Conservation (phyloP, 1,140 invertebrate species). For the Drosophila sucinea region DNA sequence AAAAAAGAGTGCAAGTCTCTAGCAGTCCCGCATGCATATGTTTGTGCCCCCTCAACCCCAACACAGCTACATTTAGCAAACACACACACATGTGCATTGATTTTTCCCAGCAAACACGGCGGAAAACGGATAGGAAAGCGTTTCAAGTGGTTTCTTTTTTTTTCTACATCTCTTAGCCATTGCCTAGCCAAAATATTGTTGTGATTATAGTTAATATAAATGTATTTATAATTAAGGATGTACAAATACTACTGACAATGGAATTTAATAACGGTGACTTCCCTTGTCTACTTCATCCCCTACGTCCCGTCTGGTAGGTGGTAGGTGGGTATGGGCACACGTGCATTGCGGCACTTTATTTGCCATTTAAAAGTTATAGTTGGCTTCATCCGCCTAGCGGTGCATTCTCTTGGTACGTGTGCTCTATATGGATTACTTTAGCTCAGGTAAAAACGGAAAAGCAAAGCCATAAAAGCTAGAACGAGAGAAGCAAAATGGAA, state of each 20-base stretch:
- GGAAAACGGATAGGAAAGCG: slow-evolving; percentile 27
- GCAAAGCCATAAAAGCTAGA: slow-evolving; percentile 36
- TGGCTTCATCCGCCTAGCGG: slow-evolving; percentile 39
- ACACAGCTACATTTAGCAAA: slow-evolving; percentile 16
- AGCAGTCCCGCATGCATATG: slow-evolving; percentile 37
- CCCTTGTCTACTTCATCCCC: not conserved
- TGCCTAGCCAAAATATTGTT: slow-evolving; percentile 21
- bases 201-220: slow-evolving; percentile 33
- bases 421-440: slow-evolving; percentile 50
- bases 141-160: slow-evolving; percentile 58
- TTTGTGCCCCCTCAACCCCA: slow-evolving; percentile 34
- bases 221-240: slow-evolving; percentile 44
- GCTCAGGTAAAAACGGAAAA: slow-evolving; percentile 57
- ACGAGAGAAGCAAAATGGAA: slow-evolving; percentile 28
- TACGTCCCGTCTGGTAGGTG: no score
- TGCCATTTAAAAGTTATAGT: slow-evolving; percentile 64
- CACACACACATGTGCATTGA: slow-evolving; percentile 68
- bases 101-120: slow-evolving; percentile 62
- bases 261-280: slow-evolving; percentile 30
- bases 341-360: slow-evolving; percentile 57
- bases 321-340: not conserved
- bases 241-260: slow-evolving; percentile 51
- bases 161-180: slow-evolving; percentile 48
- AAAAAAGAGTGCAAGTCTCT: slow-evolving; percentile 47
- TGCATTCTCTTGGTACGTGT: not conserved